Percentiles rank a stretch among this genome's conserved stretches.
These are phyloP conservation scores for Clarias laeviceps DNA, from an alignment of 2,797 vertebrate genomes.

Conservation along the genomic window DNA sequence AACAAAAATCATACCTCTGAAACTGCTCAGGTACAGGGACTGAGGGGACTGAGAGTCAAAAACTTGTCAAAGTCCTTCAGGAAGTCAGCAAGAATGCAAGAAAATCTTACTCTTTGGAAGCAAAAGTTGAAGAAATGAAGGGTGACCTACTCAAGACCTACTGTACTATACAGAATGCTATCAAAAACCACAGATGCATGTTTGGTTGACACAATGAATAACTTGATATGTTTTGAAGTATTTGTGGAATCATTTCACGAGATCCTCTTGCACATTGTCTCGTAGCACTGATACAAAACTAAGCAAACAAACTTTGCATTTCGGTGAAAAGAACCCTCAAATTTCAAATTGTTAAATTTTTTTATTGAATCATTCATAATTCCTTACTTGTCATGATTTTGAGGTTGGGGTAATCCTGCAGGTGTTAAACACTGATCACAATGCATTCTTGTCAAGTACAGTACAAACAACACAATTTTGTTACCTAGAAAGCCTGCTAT, in stretches of 20 bases:
- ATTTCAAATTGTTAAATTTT: too few relatives aligned
- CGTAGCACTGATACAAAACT: background rate
- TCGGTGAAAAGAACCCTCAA: too few relatives aligned
- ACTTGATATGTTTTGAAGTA: background rate
- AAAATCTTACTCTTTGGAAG: too few relatives aligned
- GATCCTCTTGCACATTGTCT: background rate
- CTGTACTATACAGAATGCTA: too few relatives aligned
- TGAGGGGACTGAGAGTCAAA: too few relatives aligned
- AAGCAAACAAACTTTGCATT: background rate
- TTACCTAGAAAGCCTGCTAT: background rate
- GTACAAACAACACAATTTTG: background rate
- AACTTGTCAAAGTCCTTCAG: too few relatives aligned
- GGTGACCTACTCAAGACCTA: too few relatives aligned
- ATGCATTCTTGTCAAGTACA: background rate
- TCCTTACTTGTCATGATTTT: background rate
- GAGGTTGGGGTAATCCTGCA: background rate
- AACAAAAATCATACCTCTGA: too few relatives aligned
- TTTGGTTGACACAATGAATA: background rate
- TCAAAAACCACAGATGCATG: background rate
- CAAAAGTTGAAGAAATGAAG: too few relatives aligned
- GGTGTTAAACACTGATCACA: background rate
- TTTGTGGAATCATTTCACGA: background rate
- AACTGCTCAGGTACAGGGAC: too few relatives aligned
- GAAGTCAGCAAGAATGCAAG: too few relatives aligned
- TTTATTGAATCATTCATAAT: background rate